phyloP scores from a whole-genome alignment of 2,113 vertebrate species.

The Xiphophorus maculatus region DNA sequence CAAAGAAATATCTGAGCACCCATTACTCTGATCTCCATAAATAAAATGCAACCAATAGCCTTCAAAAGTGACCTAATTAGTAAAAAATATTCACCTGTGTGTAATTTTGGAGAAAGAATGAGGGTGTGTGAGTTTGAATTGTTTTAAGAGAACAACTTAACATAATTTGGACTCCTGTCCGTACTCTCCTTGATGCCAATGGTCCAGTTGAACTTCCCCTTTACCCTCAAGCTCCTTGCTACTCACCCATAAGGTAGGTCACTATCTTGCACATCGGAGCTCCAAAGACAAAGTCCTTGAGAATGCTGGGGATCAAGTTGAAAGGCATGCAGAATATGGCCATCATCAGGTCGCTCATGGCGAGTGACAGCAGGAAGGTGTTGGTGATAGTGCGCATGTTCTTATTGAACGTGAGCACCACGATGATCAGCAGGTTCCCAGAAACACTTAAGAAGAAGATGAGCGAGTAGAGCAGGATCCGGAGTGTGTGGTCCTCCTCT shows the following conservation, averaged over 20 bases:
- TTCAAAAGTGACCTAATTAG: too few species aligned
- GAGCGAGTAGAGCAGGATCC: constrained; percentile 87
- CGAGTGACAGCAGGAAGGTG: constrained; percentile 93
- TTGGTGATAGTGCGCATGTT: constrained; percentile 95
- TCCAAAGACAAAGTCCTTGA: constrained; percentile 95
- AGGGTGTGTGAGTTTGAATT: too few species aligned
- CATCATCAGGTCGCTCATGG: constrained; percentile 93
- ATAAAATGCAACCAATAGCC: too few species aligned
- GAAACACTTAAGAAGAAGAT: constrained; percentile 91
- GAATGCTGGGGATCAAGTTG: constrained; percentile 91
- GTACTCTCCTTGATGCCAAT: too few species aligned
- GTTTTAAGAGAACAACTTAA: too few species aligned
- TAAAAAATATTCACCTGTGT: too few species aligned
- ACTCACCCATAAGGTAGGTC: constrained; percentile 93
- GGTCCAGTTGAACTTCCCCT: neutral
- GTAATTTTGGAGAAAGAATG: too few species aligned
- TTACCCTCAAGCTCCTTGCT: too few species aligned
- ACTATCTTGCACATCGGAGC: constrained; percentile 90
- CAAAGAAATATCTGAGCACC: too few species aligned
- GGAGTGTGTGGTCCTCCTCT: constrained; percentile 86
- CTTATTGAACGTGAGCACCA: constrained; percentile 89
- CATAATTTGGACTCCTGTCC: too few species aligned
- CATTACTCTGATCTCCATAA: too few species aligned
- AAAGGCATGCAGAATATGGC: constrained; percentile 95
- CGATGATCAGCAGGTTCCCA: constrained; percentile 91